These are phyloP conservation scores for Drosophila parthenogenetica DNA, from an alignment of 2,888 invertebrate species.

Conservation along the genomic window DNA sequence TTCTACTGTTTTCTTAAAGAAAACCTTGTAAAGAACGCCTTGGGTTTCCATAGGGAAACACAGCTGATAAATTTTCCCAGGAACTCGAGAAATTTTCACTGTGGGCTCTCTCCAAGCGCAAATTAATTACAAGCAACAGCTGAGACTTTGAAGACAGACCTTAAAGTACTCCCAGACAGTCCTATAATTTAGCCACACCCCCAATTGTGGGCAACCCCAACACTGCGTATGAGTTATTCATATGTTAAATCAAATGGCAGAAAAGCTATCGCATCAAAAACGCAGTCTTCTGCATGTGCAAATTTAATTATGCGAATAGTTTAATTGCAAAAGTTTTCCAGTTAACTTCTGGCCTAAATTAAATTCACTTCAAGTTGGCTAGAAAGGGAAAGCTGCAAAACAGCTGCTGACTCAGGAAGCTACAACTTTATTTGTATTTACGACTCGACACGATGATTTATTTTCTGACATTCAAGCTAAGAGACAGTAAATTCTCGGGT, in stretches of 20 bases:
- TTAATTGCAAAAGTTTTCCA: constrained; percentile 25
- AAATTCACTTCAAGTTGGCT: constrained; percentile 10
- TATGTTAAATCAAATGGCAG: constrained; percentile 12
- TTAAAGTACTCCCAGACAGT: constrained; percentile 30
- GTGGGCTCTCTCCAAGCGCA: constrained; percentile 37
- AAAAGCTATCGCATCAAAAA: constrained; percentile 4
- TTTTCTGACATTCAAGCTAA: constrained; percentile 8
- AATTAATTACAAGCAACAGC: constrained; percentile 74
- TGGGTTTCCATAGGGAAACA: not conserved
- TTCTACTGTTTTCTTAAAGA: constrained; percentile 58
- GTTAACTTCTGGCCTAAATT: constrained; percentile 8
- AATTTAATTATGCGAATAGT: constrained; percentile 50
- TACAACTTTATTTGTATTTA: not conserved
- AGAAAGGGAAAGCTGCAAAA: not conserved
- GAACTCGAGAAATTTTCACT: constrained; percentile 7
- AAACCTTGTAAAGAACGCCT: constrained; percentile 41
- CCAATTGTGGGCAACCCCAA: constrained; percentile 35
- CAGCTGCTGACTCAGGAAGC: constrained; percentile 8
- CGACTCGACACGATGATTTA: constrained; percentile 27
- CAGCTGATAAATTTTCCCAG: constrained; percentile 54
- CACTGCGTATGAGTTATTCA: constrained; percentile 58
- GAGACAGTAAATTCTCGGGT: constrained; percentile 31
- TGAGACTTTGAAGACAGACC: constrained; percentile 28
- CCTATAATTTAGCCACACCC: constrained; percentile 63
- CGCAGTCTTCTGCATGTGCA: constrained; percentile 34